Evolutionary conservation across 92 coral and sea anemone genomes (phyloP).

Genomic region (Pocillopora meandrina): DNA sequence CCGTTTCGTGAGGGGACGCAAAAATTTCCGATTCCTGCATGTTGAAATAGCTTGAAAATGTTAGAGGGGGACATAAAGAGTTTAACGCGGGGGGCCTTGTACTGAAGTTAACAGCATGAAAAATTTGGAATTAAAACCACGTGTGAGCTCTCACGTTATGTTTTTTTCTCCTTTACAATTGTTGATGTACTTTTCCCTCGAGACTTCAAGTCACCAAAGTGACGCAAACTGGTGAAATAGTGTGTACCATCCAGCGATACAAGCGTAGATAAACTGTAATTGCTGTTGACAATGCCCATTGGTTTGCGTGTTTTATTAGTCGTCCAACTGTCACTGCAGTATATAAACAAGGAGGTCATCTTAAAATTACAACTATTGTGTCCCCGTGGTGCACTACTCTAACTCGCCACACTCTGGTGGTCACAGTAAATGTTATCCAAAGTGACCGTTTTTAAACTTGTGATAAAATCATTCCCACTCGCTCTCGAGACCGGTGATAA

Average conservation of each 20-base stretch:
- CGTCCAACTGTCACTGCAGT: constrained; percentile 82
- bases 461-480: constrained; percentile 22
- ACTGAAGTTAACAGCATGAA: constrained; percentile 47
- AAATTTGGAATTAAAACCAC: constrained; percentile 44
- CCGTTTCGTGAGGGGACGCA: constrained; percentile 2
- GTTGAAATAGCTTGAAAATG: constrained; percentile 11
- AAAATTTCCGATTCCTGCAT: not conserved
- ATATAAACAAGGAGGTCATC: constrained; percentile 88
- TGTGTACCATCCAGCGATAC: constrained; percentile 21
- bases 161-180: constrained; percentile 17
- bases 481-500: constrained; percentile 6
- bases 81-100: constrained; percentile 42
- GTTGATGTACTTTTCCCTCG: constrained; percentile 19
- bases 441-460: constrained; percentile 3
- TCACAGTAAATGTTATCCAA: constrained; percentile 30
- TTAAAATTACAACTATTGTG: constrained; percentile 92
- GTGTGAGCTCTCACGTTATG: constrained; percentile 51
- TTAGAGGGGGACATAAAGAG: constrained; percentile 32
- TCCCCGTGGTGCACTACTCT: constrained; percentile 45
- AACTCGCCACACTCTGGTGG: constrained; percentile 37
- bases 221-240: constrained; percentile 21
- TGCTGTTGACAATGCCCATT: constrained; percentile 77
- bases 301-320: constrained; percentile 88
- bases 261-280: constrained; percentile 64
- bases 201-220: constrained; percentile 15